Evolutionary conservation across 2,113 vertebrate species (phyloP).

Genomic region (Bombycilla garrulus): DNA sequence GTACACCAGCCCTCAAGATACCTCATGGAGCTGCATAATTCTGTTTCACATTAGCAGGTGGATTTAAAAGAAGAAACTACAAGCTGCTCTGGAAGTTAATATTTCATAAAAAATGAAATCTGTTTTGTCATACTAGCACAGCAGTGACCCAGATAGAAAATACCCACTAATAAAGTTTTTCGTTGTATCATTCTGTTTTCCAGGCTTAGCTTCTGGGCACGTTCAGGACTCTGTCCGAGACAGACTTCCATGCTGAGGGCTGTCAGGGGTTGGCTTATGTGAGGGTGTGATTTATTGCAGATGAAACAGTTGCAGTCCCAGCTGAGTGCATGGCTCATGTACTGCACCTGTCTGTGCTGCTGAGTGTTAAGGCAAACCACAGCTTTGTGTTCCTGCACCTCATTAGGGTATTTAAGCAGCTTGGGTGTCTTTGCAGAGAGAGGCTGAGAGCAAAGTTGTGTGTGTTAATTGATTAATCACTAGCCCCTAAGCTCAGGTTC

Average conservation of each 20-base stretch:
- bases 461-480: background rate
- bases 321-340: rapidly evolving
- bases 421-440: background rate
- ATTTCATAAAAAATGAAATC: background rate
- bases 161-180: background rate
- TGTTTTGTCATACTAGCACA: background rate
- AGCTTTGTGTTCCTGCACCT: background rate
- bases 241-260: background rate
- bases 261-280: background rate
- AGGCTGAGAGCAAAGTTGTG: background rate
- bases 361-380: background rate
- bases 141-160: background rate
- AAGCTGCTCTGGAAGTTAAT: background rate
- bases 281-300: background rate
- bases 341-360: rapidly evolving
- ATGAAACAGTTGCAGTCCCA: background rate
- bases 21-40: background rate
- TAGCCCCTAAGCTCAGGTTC: background rate
- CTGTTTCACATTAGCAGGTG: background rate
- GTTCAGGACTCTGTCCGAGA: background rate
- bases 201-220: background rate
- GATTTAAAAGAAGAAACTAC: background rate
- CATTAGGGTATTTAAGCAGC: background rate
- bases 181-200: background rate
- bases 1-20: rapidly evolving